These are phyloP conservation scores for Echiichthys vipera DNA, from an alignment of 2,797 vertebrate genomes.

Conservation along the genomic window DNA sequence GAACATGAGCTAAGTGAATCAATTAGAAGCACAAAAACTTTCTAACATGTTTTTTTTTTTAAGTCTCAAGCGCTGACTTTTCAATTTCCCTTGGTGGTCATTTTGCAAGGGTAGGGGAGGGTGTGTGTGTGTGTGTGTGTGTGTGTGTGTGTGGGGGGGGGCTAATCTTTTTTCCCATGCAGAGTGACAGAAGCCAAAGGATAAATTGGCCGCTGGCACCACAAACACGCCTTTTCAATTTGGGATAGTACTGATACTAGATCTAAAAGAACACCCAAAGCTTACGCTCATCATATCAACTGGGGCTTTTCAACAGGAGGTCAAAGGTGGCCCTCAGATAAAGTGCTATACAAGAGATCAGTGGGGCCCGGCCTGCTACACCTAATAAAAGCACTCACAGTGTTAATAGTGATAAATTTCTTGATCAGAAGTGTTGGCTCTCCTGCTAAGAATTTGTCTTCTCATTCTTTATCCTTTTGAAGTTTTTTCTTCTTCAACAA, in stretches of 20 bases:
- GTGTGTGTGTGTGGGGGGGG: slow-evolving; percentile 67
- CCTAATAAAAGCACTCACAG: slow-evolving; percentile 81
- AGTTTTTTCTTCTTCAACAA: slow-evolving; percentile 72
- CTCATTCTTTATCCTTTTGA: slow-evolving; percentile 74
- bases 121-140: no score
- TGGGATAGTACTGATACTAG: slow-evolving; percentile 90
- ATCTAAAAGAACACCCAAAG: slow-evolving; percentile 94
- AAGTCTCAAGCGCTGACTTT: slow-evolving; percentile 88
- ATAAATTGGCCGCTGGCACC: slow-evolving; percentile 92
- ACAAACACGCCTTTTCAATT: slow-evolving; percentile 93
- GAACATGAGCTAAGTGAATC: slow-evolving; percentile 22
- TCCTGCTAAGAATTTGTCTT: slow-evolving; percentile 70
- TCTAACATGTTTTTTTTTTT: slow-evolving; percentile 88
- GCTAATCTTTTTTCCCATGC: slow-evolving; percentile 98
- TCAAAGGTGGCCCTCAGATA: slow-evolving; percentile 98
- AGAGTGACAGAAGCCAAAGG: slow-evolving; percentile 89
- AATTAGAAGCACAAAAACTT: slow-evolving; percentile 85
- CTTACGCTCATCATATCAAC: slow-evolving; percentile 92
- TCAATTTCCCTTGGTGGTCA: slow-evolving; percentile 88
- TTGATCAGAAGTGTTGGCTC: slow-evolving; percentile 78
- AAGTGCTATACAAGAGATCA: slow-evolving; percentile 98
- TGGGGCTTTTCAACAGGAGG: slow-evolving; percentile 91
- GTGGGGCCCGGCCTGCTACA: slow-evolving; percentile 88
- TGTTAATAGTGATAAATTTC: slow-evolving; percentile 84
- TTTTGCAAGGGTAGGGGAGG: slow-evolving; percentile 72